These are phyloP conservation scores for Cryptocephalus primarius DNA, from an alignment of 2,888 invertebrate species.

Conservation along the genomic window DNA sequence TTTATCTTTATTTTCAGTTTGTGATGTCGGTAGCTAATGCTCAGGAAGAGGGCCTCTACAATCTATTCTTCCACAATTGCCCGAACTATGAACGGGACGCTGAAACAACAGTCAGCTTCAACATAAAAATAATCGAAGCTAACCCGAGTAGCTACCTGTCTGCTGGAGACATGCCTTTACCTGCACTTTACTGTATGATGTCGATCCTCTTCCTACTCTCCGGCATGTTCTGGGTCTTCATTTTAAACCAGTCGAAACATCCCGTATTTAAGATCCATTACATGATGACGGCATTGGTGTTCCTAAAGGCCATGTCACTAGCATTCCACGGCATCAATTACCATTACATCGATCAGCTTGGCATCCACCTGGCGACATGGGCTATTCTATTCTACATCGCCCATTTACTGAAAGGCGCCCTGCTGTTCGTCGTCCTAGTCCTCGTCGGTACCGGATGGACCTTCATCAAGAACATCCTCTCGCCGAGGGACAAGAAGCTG, in stretches of 20 bases:
- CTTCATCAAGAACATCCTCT: constrained; percentile 93
- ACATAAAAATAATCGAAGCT: constrained; percentile 78
- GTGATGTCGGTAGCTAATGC: constrained; percentile 62
- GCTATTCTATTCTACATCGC: constrained; percentile 95
- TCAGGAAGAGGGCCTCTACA: constrained; percentile 85
- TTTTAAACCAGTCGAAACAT: constrained; percentile 59
- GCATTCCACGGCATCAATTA: constrained; percentile 92
- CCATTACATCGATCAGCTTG: constrained; percentile 86
- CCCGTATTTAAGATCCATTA: constrained; percentile 93
- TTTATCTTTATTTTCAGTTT: constrained; percentile 46
- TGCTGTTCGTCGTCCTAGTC: constrained; percentile 87
- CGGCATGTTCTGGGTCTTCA: constrained; percentile 87
- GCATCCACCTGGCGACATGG: constrained; percentile 94
- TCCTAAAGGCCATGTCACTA: constrained; percentile 80
- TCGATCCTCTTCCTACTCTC: constrained; percentile 78
- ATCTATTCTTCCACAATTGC: constrained; percentile 91
- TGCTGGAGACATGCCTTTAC: constrained; percentile 93
- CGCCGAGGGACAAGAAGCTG: constrained; percentile 91
- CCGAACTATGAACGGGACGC: constrained; percentile 48
- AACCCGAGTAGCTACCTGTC: constrained; percentile 84
- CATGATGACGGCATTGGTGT: constrained; percentile 89
- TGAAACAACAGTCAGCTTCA: constrained; percentile 52
- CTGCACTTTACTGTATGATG: constrained; percentile 86
- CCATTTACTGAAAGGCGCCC: constrained; percentile 65
- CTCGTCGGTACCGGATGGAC: constrained; percentile 98